Base-by-base conservation (phyloP, 2,888 invertebrate species). In the Cataglyphis livida region DNA sequence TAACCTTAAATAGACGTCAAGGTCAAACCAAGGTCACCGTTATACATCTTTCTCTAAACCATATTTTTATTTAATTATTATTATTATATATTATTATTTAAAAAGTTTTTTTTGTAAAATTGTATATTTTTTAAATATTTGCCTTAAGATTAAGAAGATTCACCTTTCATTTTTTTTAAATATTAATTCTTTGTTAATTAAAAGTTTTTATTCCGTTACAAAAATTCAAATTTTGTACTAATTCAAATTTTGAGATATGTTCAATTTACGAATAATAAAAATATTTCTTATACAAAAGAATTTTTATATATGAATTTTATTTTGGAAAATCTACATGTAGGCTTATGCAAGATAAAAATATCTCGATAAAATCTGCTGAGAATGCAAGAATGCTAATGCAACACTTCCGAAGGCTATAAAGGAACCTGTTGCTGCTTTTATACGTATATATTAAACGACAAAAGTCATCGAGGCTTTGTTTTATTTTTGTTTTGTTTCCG, bases 381-480 rank as follows among this genome's bases (percentile, higher is more conserved):
- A 12, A 70, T 44, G 21, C 57, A 41, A 41, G 41, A 71, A 71
- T 57, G 78, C 41, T 70, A 57, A 71, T 59, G 21, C 41, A 54
- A 28, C 54, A 75, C 28, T 18, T 41, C 4, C 57, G 41, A 78
- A 66, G 12, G 12, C 38, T 65, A 25, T 28, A 66, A 65, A 71
- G 7, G 41, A 68, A 78, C 78, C 78, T 78, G 78, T 78, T 78
- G 78, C 78, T 78, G 70, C 54, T 15, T 21, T 76, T 6, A 70
- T 71, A 48, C 7, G 44, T 6, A 48, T 21, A 21, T 10, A 71
- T 10, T n/a, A 44, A 44, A 78, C 57, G 57, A 78, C 41, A 78
- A 57, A 78, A 78, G 21, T 59, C 41, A 78, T 71, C 57, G 35
- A 75, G 28, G 10, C 21, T 57, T 6, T 4, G 7, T 57, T 57